These are phyloP conservation scores for Pterocles orientalis DNA, from an alignment of 2,113 vertebrate genomes.

Conservation along the genomic window DNA sequence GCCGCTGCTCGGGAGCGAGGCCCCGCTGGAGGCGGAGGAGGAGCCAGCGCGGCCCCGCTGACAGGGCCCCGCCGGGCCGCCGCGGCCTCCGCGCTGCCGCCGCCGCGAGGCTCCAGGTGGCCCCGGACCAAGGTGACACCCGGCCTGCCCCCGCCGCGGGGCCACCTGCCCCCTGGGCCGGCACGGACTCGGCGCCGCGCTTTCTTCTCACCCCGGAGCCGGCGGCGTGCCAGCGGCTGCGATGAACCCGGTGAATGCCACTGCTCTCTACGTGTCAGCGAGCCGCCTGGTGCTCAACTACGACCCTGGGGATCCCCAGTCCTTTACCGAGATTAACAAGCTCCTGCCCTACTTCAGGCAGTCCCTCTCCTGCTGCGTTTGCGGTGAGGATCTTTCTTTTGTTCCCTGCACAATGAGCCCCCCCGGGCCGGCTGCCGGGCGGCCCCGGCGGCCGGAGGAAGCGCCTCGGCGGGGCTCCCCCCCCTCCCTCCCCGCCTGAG, in stretches of 20 bases:
- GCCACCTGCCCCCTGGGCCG: conserved; percentile 52
- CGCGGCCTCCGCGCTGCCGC: conserved; percentile 12
- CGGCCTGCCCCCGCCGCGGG: conserved; percentile 48
- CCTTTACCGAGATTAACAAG: conserved; percentile 89
- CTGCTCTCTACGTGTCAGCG: conserved; percentile 94
- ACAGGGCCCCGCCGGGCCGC: not conserved
- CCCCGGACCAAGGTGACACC: conserved; percentile 42
- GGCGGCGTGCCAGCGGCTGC: conserved; percentile 79
- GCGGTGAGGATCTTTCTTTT: conserved; percentile 85
- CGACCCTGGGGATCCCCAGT: conserved; percentile 89
- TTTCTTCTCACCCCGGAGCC: conserved; percentile 78
- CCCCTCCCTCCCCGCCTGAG: no score
- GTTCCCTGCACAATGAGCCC: conserved; percentile 42
- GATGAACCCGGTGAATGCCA: conserved; percentile 96
- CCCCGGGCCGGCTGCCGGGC: not conserved
- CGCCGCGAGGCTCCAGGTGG: conserved; percentile 24
- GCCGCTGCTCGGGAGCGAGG: conserved; percentile 4
- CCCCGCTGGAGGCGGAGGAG: conserved; percentile 22
- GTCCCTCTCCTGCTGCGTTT: conserved; percentile 92
- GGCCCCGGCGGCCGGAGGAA: not conserved
- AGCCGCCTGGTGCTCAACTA: conserved; percentile 96
- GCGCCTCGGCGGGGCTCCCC: not conserved
- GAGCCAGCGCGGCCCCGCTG: conserved; percentile 6
- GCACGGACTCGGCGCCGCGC: conserved; percentile 69
- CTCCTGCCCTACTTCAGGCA: conserved; percentile 93